Conservation (phyloP, 2,113 vertebrate species). For the Channa argus region DNA sequence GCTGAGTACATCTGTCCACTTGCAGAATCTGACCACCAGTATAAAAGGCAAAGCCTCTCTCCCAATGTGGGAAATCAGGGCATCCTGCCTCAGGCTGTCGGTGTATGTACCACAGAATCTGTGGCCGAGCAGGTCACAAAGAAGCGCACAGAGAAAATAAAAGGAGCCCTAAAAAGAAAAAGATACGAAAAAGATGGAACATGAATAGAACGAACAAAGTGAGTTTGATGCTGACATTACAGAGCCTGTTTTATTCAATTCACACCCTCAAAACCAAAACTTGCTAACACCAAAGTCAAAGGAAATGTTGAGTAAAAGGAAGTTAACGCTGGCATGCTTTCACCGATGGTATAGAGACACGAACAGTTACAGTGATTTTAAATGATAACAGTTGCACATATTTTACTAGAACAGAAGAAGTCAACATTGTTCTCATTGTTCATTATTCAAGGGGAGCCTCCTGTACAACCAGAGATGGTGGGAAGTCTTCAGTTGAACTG, state of each 20-base stretch:
- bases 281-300: background rate
- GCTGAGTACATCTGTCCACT: conserved; percentile 37
- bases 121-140: conserved; percentile 50
- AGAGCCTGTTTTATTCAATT: conserved; percentile 22
- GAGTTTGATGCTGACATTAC: conserved; percentile 15
- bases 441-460: conserved; percentile 45
- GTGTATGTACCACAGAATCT: conserved; percentile 56
- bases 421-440: conserved; percentile 19
- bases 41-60: conserved; percentile 49
- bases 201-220: conserved; percentile 32
- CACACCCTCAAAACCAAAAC: conserved; percentile 18
- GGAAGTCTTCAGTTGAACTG: conserved; percentile 29
- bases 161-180: conserved; percentile 31
- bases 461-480: conserved; percentile 29
- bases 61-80: conserved; percentile 64
- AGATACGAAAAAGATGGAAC: conserved; percentile 31
- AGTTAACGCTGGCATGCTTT: background rate
- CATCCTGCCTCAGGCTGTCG: conserved; percentile 60
- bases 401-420: conserved; percentile 31
- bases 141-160: conserved; percentile 19
- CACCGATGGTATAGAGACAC: background rate
- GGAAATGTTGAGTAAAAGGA: background rate
- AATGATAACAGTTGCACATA: conserved; percentile 13
- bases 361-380: background rate
- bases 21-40: conserved; percentile 33